Evolutionary conservation across 2,888 invertebrate genomes (phyloP).

Genomic region (Cistogaster globosa): DNA sequence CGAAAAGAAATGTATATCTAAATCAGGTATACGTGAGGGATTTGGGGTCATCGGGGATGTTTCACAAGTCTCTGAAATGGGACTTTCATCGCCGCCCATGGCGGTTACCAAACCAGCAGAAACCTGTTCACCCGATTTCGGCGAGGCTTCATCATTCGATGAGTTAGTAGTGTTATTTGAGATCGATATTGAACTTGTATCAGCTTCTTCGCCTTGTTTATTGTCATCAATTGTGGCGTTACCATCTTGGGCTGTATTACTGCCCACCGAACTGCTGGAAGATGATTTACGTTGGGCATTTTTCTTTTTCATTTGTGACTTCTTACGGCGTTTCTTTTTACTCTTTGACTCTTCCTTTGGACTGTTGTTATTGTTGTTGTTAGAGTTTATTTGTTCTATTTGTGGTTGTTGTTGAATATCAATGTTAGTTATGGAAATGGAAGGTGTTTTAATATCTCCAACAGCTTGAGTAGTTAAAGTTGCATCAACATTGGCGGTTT

Average conservation of each 20-base stretch:
- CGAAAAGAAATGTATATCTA: slow-evolving; percentile 94
- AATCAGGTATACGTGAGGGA: slow-evolving; percentile 83
- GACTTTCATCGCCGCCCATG: slow-evolving; percentile 76
- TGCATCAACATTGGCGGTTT: slow-evolving; percentile 19
- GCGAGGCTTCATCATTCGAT: slow-evolving; percentile 80
- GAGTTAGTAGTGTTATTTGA: slow-evolving; percentile 79
- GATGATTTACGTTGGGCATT: slow-evolving; percentile 89
- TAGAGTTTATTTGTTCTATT: slow-evolving; percentile 45
- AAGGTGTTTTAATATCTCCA: slow-evolving; percentile 21
- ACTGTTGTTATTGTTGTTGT: slow-evolving; percentile 62
- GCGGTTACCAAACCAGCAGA: slow-evolving; percentile 75
- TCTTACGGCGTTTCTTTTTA: slow-evolving; percentile 91
- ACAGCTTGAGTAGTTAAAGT: slow-evolving; percentile 55
- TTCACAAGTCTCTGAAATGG: slow-evolving; percentile 74
- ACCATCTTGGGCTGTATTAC: slow-evolving; percentile 76
- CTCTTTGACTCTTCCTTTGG: slow-evolving; percentile 84
- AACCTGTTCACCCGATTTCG: slow-evolving; percentile 77
- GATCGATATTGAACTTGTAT: slow-evolving; percentile 75
- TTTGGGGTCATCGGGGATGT: slow-evolving; percentile 80
- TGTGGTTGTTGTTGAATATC: slow-evolving; percentile 41
- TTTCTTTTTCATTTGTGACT: slow-evolving; percentile 91
- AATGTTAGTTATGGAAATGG: slow-evolving; percentile 38
- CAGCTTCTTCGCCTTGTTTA: slow-evolving; percentile 77
- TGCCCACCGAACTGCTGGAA: slow-evolving; percentile 81
- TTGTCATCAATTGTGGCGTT: slow-evolving; percentile 51